phyloP scores from a whole-genome alignment of 2,888 invertebrate species.

The Pandemis cinnamomeana region DNA sequence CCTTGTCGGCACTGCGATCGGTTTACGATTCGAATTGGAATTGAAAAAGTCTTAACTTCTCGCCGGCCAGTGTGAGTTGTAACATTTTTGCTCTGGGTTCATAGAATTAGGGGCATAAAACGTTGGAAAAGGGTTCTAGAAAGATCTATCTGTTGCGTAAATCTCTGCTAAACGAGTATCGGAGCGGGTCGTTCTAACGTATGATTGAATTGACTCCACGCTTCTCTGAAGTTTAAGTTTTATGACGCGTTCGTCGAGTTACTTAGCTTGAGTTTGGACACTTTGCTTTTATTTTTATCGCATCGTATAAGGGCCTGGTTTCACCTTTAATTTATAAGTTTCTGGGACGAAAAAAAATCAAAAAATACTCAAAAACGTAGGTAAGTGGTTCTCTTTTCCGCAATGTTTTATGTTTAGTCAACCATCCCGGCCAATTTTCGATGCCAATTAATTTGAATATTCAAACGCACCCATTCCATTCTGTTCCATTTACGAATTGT shows the following conservation, averaged over 20 bases:
- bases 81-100: slow-evolving; percentile 10
- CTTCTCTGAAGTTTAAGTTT: slow-evolving; percentile 26
- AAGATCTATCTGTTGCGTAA: slow-evolving; percentile 43
- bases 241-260: slow-evolving; percentile 33
- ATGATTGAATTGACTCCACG: slow-evolving; percentile 41
- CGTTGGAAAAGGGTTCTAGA: slow-evolving; percentile 42
- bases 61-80: slow-evolving; percentile 12
- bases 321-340: not conserved
- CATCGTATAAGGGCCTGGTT: not conserved
- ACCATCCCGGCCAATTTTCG: slow-evolving; percentile 33
- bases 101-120: slow-evolving; percentile 43
- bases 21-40: slow-evolving; percentile 36
- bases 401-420: not conserved
- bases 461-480: slow-evolving; percentile 42
- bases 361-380: no score
- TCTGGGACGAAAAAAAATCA: not conserved
- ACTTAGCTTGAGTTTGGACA: slow-evolving; percentile 12
- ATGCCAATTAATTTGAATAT: slow-evolving; percentile 47
- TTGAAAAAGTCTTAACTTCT: slow-evolving; percentile 30
- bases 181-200: slow-evolving; percentile 36
- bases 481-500: slow-evolving; percentile 12
- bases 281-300: slow-evolving; percentile 10
- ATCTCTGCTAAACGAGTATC: slow-evolving; percentile 42
- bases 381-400: no score
- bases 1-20: slow-evolving; percentile 31